Conservation (phyloP, 2,113 vertebrate genomes). For the Chloebia gouldiae region DNA sequence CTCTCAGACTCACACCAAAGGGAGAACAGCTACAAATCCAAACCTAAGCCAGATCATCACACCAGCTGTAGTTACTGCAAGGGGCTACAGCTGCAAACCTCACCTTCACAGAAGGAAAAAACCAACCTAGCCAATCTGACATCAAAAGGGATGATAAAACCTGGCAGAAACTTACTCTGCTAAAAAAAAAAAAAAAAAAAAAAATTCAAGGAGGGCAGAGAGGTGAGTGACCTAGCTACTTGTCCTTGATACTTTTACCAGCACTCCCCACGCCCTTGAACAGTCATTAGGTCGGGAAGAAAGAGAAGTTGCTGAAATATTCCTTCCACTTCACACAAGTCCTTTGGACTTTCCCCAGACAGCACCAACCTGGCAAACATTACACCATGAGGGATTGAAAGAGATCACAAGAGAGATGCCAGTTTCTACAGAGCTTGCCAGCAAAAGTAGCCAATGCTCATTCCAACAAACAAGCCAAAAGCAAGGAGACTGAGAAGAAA, state of each 20-base stretch:
- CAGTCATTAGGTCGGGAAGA: background rate
- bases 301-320: background rate
- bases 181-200: background rate
- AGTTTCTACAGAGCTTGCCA: background rate
- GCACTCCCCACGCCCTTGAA: background rate
- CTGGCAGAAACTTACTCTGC: background rate
- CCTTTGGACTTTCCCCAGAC: background rate
- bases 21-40: background rate
- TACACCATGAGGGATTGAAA: background rate
- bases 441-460: background rate
- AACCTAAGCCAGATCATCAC: background rate
- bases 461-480: background rate
- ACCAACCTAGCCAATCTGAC: background rate
- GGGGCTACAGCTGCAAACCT: background rate
- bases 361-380: background rate
- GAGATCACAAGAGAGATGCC: background rate
- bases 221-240: background rate
- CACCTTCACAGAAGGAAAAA: background rate
- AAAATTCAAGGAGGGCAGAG: background rate
- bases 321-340: background rate
- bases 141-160: background rate
- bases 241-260: background rate
- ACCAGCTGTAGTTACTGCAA: background rate
- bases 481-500: background rate
- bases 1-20: accelerated